Conservation (phyloP, 2,113 vertebrate genomes). For the Ammodytes dubius region DNA sequence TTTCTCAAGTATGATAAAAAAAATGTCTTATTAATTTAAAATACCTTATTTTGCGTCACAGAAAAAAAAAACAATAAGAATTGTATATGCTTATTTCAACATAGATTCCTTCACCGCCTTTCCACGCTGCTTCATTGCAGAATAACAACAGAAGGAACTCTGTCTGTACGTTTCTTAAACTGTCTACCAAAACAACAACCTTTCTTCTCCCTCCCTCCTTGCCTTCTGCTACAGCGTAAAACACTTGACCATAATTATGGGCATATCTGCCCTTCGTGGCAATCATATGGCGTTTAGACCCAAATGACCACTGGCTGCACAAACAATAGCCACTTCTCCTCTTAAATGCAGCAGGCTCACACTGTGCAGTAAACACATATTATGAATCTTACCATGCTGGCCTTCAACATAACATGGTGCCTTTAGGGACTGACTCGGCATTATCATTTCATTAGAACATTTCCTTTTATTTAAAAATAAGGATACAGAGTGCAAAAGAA, state of each 20-base stretch:
- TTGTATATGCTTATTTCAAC: not conserved
- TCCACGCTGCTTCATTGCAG: not conserved
- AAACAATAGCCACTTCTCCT: constrained; percentile 73
- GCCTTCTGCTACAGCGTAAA: constrained; percentile 39
- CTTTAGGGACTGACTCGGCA: not conserved
- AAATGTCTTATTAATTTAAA: not conserved
- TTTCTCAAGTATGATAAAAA: not conserved
- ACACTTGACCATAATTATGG: constrained; percentile 73
- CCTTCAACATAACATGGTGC: constrained; percentile 37
- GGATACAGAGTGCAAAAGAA: not conserved
- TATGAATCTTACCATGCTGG: constrained; percentile 38
- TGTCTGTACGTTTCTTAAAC: constrained; percentile 31
- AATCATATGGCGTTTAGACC: constrained; percentile 65
- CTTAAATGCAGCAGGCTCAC: constrained; percentile 46
- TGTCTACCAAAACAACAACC: constrained; percentile 4
- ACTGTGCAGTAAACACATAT: constrained; percentile 62
- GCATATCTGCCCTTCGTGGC: constrained; percentile 46
- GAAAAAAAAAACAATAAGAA: too few species aligned
- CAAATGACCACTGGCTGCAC: constrained; percentile 55
- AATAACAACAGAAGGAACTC: constrained; percentile 17
- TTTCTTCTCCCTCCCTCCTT: constrained; percentile 24
- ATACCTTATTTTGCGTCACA: not conserved
- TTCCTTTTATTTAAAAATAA: constrained; percentile 2
- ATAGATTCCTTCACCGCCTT: not conserved
- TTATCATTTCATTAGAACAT: constrained; percentile 14